Base-by-base conservation (phyloP, 2,113 vertebrate genomes). In the Semnornis frantzii region DNA sequence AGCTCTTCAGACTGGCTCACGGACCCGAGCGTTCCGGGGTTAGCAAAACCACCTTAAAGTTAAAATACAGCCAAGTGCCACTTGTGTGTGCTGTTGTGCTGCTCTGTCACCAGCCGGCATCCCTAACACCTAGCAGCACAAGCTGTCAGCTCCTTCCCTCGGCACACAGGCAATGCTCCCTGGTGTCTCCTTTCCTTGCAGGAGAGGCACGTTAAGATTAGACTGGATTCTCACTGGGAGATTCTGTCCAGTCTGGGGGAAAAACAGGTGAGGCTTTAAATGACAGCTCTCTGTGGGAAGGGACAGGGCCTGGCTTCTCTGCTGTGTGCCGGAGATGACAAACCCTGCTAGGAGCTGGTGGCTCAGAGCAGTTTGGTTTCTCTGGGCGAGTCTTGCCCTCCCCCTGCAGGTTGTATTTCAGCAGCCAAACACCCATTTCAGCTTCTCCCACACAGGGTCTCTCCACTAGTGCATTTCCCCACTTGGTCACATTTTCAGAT, bases 101-200 rank as follows among this genome's bases (percentile, higher is more conserved):
- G n/a, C 62, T 1, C 0, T 8, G 50, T 33, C 46, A 33, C 31
- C 39, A 39, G 58, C 27, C 2, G 0, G 3, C 31, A 14, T 6
- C 0, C 1, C 62, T 21, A 33, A 15, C 33, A 8, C 1, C 0
- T 4, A 24, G 42, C 7, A 63, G 66, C 54, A 52, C 63, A 55
- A 30, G 25, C 31, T 31, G 6, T 9, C 2, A 2, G 15, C 57
- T 65, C 33, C 39, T n/a, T 31, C 39, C 68, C 58, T 7, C 13
- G 23, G 18, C 5, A 1, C 7, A 23, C 31, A 0, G 1, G 46
- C 66, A 46, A 1, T 4, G 2, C 28, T 17, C 48, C 3, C 31
- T 2, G 24, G 30, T 33, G 33, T 31, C 62, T 46, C 78, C 74
- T 65, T 25, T 18, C 79, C 63, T 42, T 52, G 10, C 23, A 10